Percentiles rank a stretch among this genome's conserved stretches.
Evolutionary conservation across 1,140 invertebrate genomes (phyloP).

Genomic region (Halesus radiatus): DNA sequence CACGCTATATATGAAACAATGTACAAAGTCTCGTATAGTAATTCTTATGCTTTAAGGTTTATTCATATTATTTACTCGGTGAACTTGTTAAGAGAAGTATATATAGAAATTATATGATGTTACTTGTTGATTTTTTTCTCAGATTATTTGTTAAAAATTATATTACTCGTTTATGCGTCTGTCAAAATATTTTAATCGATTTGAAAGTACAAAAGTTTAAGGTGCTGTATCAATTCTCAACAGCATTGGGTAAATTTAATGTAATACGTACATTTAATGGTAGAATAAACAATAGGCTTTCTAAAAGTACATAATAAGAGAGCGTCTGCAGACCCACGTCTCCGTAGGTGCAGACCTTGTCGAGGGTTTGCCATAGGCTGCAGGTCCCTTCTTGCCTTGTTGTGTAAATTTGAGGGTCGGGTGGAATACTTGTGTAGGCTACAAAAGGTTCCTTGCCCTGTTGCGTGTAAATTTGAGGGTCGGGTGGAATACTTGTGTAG

Average conservation of each 20-base stretch:
- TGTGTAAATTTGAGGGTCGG: conserved; percentile 2
- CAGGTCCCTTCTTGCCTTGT: neutral
- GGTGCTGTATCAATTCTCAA: conserved; percentile 58
- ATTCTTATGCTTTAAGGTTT: conserved; percentile 56
- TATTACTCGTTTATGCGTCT: conserved; percentile 57
- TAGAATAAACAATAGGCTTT: conserved; percentile 56
- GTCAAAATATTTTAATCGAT: conserved; percentile 58
- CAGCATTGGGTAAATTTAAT: conserved; percentile 58
- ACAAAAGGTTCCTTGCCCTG: neutral
- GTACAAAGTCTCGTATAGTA: conserved; percentile 58
- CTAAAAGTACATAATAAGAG: conserved; percentile 50
- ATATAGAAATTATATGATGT: conserved; percentile 53
- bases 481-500: too few species aligned
- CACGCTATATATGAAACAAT: conserved; percentile 56
- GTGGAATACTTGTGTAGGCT: neutral
- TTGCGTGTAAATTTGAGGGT: too few species aligned
- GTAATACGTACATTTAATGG: conserved; percentile 56
- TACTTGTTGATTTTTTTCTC: conserved; percentile 58
- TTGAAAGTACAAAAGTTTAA: conserved; percentile 58
- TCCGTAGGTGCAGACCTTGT: neutral
- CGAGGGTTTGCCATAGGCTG: conserved; percentile 31
- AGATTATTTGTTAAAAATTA: conserved; percentile 59
- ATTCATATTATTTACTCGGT: conserved; percentile 57
- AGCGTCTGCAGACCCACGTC: conserved; percentile 42
- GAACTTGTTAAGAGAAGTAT: conserved; percentile 57